phyloP scores from a whole-genome alignment of 92 coral and sea anemone genomes.

The Paramuricea clavata region DNA sequence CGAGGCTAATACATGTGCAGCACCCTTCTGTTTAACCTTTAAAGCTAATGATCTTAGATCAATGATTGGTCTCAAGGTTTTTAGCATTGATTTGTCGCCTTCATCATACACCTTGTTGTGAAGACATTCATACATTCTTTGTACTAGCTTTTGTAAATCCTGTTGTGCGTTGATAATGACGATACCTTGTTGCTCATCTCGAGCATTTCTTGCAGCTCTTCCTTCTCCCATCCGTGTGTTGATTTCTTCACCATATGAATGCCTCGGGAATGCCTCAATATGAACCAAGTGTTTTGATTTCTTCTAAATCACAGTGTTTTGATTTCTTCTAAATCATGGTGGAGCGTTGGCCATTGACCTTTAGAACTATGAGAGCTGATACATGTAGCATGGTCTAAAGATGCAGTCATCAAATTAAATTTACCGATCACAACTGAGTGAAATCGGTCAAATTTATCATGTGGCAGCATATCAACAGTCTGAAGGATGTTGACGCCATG shows the following conservation, averaged over 20 bases:
- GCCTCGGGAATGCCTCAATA: constrained; percentile 28
- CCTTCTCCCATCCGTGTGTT: constrained; percentile 11
- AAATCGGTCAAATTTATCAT: constrained; percentile 20
- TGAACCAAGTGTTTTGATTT: constrained; percentile 6
- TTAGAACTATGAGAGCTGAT: no score
- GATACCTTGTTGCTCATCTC: constrained; percentile 4
- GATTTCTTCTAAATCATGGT: constrained; percentile 13
- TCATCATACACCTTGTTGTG: constrained; percentile 27
- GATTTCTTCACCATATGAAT: constrained; percentile 20
- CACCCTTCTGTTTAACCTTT: not conserved
- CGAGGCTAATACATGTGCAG: constrained; percentile 8
- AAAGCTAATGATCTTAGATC: constrained; percentile 29
- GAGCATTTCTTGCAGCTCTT: constrained; percentile 12
- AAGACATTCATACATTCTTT: no score
- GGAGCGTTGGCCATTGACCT: constrained; percentile 4
- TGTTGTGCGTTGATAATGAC: constrained; percentile 10
- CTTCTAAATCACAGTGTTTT: no score
- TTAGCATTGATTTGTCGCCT: constrained; percentile 8
- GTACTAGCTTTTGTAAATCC: constrained; percentile 27
- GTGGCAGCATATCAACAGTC: constrained; percentile 24
- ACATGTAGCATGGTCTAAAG: not conserved
- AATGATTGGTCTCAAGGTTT: no score
- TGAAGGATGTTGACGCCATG: constrained; percentile 13
- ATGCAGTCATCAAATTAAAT: not conserved
- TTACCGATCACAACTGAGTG: not conserved